Evolutionary conservation across 2,888 invertebrate species (phyloP).

Genomic region (Caenorhabditis panamensis): DNA sequence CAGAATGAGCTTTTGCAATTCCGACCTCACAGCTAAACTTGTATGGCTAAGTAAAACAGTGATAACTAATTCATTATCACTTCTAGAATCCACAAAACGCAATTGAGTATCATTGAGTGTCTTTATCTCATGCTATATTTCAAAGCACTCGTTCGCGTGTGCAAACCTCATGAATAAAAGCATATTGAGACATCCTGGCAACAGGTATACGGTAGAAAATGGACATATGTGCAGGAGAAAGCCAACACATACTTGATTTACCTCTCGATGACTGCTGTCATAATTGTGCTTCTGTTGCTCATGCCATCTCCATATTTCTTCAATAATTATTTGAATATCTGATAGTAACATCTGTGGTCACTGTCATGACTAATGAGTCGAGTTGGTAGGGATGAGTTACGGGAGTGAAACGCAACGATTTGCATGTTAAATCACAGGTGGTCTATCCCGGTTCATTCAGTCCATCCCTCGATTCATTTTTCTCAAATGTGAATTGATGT

Average conservation of each 20-base stretch:
- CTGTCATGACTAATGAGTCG: conserved; percentile 39
- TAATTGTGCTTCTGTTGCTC: too few relatives aligned
- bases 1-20: not conserved
- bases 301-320: conserved; percentile 22
- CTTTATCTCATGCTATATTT: conserved; percentile 47
- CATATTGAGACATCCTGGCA: conserved; percentile 50
- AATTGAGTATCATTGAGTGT: conserved; percentile 21
- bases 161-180: conserved; percentile 61
- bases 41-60: conserved; percentile 5
- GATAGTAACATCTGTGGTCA: conserved; percentile 58
- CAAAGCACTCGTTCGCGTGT: conserved; percentile 57
- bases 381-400: conserved; percentile 19
- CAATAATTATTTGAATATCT: conserved; percentile 56
- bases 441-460: conserved; percentile 6
- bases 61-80: conserved; percentile 56
- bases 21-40: conserved; percentile 1
- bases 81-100: conserved; percentile 56
- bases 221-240: conserved; percentile 21
- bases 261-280: conserved; percentile 27
- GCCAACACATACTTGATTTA: conserved; percentile 24
- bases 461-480: not conserved
- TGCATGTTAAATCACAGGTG: conserved; percentile 54
- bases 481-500: conserved; percentile 39
- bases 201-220: conserved; percentile 59
- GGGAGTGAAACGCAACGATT: conserved; percentile 15